A percentile compares a stretch with the other conserved stretches of the same genome.
These are phyloP conservation scores for Eurosta solidaginis DNA, from an alignment of 1,140 invertebrate genomes.

Conservation along the genomic window DNA sequence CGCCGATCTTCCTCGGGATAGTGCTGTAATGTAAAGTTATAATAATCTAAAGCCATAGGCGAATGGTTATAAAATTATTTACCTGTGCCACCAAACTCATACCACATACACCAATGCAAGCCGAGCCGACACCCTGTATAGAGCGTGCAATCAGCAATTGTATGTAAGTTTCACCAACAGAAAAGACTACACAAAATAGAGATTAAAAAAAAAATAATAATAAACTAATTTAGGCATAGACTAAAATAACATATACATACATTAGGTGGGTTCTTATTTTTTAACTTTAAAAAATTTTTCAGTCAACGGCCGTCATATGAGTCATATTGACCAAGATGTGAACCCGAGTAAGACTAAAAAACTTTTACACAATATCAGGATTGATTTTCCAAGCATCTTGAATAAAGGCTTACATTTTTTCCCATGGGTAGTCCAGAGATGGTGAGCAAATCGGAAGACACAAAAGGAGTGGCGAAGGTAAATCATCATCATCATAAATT, in stretches of 20 bases:
- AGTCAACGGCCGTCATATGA: too few relatives aligned
- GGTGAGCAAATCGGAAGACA: too few relatives aligned
- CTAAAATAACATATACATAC: background rate
- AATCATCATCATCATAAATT: too few relatives aligned
- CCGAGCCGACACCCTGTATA: constrained; percentile 84
- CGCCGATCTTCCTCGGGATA: constrained; percentile 62
- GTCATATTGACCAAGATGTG: too few relatives aligned
- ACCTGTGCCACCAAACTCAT: constrained; percentile 67
- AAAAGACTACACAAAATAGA: constrained; percentile 69
- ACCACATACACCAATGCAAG: constrained; percentile 78
- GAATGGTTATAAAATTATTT: background rate
- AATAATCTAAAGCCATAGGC: background rate
- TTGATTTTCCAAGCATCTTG: too few relatives aligned
- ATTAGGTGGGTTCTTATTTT: too few relatives aligned
- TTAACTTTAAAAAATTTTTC: too few relatives aligned
- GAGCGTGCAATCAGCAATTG: constrained; percentile 78
- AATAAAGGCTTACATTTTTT: too few relatives aligned
- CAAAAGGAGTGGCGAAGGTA: too few relatives aligned
- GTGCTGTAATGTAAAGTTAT: constrained; percentile 35
- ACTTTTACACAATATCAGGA: too few relatives aligned
- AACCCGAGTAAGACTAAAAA: too few relatives aligned
- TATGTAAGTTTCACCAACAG: constrained; percentile 77
- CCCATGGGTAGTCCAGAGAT: too few relatives aligned
- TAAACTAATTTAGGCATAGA: background rate
- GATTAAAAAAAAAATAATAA: background rate